These are phyloP conservation scores for Umimayanthus chanpuru DNA, from an alignment of 92 coral and sea anemone genomes.

Conservation along the genomic window DNA sequence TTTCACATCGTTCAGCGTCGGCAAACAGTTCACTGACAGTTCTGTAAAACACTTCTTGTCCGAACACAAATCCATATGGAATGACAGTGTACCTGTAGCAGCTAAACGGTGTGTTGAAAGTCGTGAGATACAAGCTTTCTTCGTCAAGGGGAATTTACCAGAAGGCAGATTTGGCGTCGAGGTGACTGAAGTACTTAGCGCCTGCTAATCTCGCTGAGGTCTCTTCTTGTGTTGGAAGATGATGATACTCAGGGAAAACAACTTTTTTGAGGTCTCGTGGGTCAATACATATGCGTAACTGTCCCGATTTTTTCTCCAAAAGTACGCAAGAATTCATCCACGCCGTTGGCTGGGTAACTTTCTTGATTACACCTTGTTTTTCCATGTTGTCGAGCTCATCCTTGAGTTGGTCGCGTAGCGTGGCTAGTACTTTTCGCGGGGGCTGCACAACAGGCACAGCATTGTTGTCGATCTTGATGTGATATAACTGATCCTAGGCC, in stretches of 20 bases:
- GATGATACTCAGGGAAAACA: constrained; percentile 54
- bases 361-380: constrained; percentile 35
- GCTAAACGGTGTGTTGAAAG: constrained; percentile 69
- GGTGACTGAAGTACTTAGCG: constrained; percentile 60
- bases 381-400: constrained; percentile 54
- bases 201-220: constrained; percentile 60
- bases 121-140: constrained; percentile 61
- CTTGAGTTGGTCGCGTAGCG: constrained; percentile 27
- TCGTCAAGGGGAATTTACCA: constrained; percentile 63
- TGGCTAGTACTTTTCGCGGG: constrained; percentile 49
- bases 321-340: constrained; percentile 68
- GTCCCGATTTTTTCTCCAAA: constrained; percentile 51
- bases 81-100: constrained; percentile 54
- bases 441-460: constrained; percentile 52
- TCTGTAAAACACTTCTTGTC: constrained; percentile 67
- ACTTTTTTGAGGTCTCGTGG: constrained; percentile 71
- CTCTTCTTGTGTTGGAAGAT: constrained; percentile 70
- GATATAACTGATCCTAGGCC: constrained; percentile 49
- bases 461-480: constrained; percentile 46
- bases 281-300: constrained; percentile 49
- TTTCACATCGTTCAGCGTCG: constrained; percentile 64
- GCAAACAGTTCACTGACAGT: constrained; percentile 54
- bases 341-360: constrained; percentile 49
- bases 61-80: constrained; percentile 62
- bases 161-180: constrained; percentile 63